Evolutionary conservation across 2,888 invertebrate species (phyloP), one percentile per base, ranked within the genome.

Genomic region (Athripsodes cinereus): DNA sequence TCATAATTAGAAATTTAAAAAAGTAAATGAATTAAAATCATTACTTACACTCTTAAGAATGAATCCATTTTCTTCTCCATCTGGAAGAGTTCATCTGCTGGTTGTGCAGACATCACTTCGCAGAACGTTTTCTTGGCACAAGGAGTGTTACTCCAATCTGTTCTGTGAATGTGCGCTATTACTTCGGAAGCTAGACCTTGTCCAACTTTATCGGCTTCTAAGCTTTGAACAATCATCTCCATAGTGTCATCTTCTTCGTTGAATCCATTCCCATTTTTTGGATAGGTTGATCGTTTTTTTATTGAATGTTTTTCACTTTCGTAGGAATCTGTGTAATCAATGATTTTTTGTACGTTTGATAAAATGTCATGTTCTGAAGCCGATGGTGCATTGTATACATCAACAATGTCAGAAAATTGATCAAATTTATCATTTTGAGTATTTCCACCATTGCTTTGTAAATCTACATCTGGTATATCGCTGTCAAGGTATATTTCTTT

Each of bases 61-160:
- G 84, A 81, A 67, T 84, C 83, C 86, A 90, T 89, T 70, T 87
- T 87, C 75, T 90, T 90, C 74, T 90, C 89, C 88, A 89, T 89
- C 47, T 85, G 76, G 64, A 84, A 80, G 61, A 85, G 74, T 22
- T 87, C 85, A 68, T 90, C 88, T 1, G 83, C 80, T 53, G 83
- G 76, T 66, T 88, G 87, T 58, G 82, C 78, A 44, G 85, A 74
- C 79, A 90, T 84, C 47, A 86, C 85, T 67, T 87, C 85, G 71
- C 90, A 90, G 73, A 90, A 88, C 64, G 88, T 81, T 66, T 80
- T 82, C 69, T 90, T 89, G 2, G 90, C 87, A 69, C 90, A 90
- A 55, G 86, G 86, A 1, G 88, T 87, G 70, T 87, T 84, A 26
- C 83, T 80, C 90, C 89, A 90, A 67, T 87, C 82, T 0, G 80